These are phyloP conservation scores for Diploscapter pachys DNA, from an alignment of 1,140 invertebrate species.

Conservation along the genomic window DNA sequence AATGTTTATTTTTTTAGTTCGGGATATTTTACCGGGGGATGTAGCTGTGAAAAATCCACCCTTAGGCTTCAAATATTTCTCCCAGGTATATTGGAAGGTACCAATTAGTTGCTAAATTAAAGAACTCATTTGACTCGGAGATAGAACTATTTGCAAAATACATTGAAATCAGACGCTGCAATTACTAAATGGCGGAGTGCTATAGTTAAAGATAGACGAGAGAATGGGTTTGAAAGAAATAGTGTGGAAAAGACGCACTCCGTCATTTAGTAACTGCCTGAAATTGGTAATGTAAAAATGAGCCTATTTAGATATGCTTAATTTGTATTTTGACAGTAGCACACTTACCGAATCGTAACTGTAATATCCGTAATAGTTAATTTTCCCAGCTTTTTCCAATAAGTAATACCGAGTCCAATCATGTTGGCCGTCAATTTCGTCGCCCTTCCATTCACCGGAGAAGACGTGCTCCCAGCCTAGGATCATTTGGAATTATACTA, in stretches of 20 bases:
- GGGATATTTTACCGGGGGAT: slow-evolving; percentile 43
- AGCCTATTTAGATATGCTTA: not conserved
- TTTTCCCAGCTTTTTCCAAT: slow-evolving; percentile 61
- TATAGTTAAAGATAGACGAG: no score
- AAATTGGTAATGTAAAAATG: not conserved
- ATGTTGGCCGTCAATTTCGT: slow-evolving; percentile 62
- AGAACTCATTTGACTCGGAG: no score
- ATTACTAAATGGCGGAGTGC: not conserved
- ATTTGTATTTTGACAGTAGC: not conserved
- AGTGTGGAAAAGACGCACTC: no score
- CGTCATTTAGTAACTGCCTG: no score
- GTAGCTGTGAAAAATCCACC: slow-evolving; percentile 51
- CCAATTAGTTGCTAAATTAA: slow-evolving; percentile 41
- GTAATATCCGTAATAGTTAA: slow-evolving; percentile 63
- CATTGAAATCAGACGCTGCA: not conserved
- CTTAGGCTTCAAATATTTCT: slow-evolving; percentile 38
- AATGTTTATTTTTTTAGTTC: slow-evolving; percentile 7
- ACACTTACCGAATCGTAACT: slow-evolving; percentile 36
- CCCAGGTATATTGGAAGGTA: slow-evolving; percentile 54
- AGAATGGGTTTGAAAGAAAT: no score
- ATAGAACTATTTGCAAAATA: no score
- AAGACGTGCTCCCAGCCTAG: slow-evolving; percentile 63
- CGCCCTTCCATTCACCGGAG: slow-evolving; percentile 61
- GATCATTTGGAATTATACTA: not conserved
- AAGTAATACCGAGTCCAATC: slow-evolving; percentile 64